Conservation (phyloP, 2,888 invertebrate genomes). For the Dioctria linearis region DNA sequence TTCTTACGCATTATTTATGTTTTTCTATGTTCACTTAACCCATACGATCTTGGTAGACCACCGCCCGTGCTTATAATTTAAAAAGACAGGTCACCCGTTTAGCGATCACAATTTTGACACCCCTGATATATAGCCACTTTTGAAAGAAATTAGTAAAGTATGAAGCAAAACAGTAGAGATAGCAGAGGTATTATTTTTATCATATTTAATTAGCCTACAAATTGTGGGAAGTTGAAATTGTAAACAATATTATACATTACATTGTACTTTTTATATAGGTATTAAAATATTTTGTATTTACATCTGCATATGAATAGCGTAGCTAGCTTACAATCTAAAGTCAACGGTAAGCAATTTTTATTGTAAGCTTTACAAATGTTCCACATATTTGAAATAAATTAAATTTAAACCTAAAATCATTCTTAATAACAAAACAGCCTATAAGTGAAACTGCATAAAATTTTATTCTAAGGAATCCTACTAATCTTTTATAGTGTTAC, state of each 20-base stretch:
- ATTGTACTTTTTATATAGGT: constrained; percentile 4
- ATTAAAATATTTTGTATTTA: constrained; percentile 21
- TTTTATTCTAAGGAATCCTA: neutral
- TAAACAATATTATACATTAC: neutral
- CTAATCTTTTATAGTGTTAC: constrained; percentile 48
- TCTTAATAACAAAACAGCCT: constrained; percentile 25
- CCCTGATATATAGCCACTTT: too few relatives aligned
- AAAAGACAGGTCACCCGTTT: too few relatives aligned
- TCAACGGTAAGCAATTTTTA: constrained; percentile 35
- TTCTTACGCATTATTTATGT: too few relatives aligned
- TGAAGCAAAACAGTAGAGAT: too few relatives aligned
- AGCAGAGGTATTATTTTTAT: too few relatives aligned
- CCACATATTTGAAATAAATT: constrained; percentile 34
- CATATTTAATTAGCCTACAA: too few relatives aligned
- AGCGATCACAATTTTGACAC: too few relatives aligned
- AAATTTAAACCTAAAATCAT: constrained; percentile 3
- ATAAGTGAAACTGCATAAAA: neutral
- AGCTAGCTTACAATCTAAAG: constrained; percentile 8
- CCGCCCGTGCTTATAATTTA: too few relatives aligned
- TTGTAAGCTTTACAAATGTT: constrained; percentile 29
- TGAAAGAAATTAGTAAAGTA: too few relatives aligned
- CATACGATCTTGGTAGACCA: too few relatives aligned
- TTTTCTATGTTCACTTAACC: too few relatives aligned
- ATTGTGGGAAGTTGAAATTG: too few relatives aligned
- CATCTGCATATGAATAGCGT: neutral